phyloP scores from a whole-genome alignment of 2,113 vertebrate species.

The Lepisosteus oculatus region DNA sequence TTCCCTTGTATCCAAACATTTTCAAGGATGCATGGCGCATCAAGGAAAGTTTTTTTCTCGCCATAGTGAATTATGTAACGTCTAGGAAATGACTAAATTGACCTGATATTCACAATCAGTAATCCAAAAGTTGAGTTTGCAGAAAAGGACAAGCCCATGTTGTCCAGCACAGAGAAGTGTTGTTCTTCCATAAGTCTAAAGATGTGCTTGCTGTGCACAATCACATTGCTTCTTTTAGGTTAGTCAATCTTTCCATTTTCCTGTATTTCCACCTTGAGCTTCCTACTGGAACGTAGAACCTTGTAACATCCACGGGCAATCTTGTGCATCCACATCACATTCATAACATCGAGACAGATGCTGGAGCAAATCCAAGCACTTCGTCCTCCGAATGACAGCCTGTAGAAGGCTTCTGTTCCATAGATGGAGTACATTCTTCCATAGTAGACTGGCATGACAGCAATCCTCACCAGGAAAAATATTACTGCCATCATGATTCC shows the following conservation, averaged over 20 bases:
- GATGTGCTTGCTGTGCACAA: background rate
- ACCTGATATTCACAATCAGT: background rate
- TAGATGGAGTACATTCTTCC: conserved; percentile 71
- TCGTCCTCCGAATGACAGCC: conserved; percentile 76
- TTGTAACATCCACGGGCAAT: conserved; percentile 88
- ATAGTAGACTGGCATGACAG: conserved; percentile 86
- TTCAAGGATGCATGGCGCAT: background rate
- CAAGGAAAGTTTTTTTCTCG: background rate
- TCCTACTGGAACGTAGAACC: conserved; percentile 73
- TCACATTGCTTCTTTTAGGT: conserved; percentile 1
- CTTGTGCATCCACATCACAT: conserved; percentile 97
- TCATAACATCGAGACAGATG: conserved; percentile 89
- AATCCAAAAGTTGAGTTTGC: background rate
- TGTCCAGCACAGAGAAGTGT: conserved; percentile 4
- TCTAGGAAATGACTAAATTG: background rate
- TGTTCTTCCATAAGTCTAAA: background rate
- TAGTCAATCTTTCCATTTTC: conserved; percentile 88
- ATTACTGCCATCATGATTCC: conserved; percentile 88
- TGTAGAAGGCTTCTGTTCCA: conserved; percentile 82
- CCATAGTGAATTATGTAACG: background rate
- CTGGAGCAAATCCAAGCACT: conserved; percentile 82
- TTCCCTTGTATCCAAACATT: too few relatives aligned
- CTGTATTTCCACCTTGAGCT: conserved; percentile 57
- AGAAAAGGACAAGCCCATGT: background rate
- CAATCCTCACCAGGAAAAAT: conserved; percentile 90